Conservation (phyloP, 2,797 vertebrate genomes). For the Pyrocephalus nanus region DNA sequence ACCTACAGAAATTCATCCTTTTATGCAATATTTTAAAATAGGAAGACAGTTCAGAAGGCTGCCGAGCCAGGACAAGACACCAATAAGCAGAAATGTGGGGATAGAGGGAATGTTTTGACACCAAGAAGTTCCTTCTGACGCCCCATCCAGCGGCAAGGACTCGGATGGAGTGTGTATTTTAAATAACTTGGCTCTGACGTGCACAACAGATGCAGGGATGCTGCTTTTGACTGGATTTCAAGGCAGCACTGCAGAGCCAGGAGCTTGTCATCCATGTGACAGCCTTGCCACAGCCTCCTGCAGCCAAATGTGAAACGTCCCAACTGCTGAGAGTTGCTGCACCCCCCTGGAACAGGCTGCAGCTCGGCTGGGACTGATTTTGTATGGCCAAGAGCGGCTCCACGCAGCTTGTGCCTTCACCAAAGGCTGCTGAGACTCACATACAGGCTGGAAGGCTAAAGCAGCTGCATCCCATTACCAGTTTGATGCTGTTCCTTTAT, state of each 20-base stretch:
- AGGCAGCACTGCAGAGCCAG: neutral
- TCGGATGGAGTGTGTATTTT: neutral
- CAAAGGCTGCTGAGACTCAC: neutral
- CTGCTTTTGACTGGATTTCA: neutral
- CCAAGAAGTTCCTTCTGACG: neutral
- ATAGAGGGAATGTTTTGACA: neutral
- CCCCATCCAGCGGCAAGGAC: neutral
- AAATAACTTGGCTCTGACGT: neutral
- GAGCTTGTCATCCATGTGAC: neutral
- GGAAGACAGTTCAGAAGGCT: neutral
- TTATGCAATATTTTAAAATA: neutral
- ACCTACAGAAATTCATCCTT: neutral
- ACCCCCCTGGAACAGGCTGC: neutral
- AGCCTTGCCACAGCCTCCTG: neutral
- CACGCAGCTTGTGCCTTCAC: neutral
- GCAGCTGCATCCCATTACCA: slow-evolving; percentile 28
- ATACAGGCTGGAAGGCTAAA: neutral
- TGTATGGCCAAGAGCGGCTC: neutral
- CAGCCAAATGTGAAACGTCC: neutral
- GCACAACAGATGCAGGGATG: neutral
- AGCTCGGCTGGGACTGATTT: neutral
- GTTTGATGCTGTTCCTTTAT: neutral
- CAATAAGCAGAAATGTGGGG: neutral
- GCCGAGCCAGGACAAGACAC: neutral
- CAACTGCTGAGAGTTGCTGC: neutral